A percentile compares a stretch with the other conserved stretches of the same genome.
phyloP scores from a whole-genome alignment of 2,888 invertebrate genomes.

The Lasioglossum vierecki region DNA sequence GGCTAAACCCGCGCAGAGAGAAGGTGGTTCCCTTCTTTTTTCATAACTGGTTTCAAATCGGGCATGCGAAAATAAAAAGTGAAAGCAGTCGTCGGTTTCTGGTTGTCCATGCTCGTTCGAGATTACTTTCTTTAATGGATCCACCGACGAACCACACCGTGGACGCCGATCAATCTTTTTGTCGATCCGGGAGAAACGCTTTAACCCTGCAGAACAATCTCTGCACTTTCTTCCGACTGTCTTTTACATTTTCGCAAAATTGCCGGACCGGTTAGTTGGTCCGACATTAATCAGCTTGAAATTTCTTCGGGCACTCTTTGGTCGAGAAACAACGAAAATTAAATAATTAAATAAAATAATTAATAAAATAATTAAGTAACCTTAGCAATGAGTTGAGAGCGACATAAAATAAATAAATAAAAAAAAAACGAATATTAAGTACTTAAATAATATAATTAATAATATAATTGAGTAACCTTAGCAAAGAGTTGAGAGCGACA shows the following conservation, averaged over 20 bases:
- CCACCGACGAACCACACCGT: neutral
- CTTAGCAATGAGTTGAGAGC: too few relatives aligned
- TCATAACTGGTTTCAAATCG: conserved; percentile 1
- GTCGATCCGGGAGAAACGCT: neutral
- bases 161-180: neutral
- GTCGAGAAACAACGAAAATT: too few relatives aligned
- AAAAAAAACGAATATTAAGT: too few relatives aligned
- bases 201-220: neutral
- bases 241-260: neutral
- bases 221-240: neutral
- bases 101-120: neutral
- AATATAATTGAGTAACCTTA: too few relatives aligned
- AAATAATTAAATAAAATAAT: too few relatives aligned
- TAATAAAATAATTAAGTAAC: too few relatives aligned
- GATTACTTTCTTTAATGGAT: conserved; percentile 3
- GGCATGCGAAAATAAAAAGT: conserved; percentile 26
- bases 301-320: too few relatives aligned
- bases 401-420: too few relatives aligned
- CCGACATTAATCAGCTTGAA: too few relatives aligned
- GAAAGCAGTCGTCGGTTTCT: conserved; percentile 14
- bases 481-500: too few relatives aligned
- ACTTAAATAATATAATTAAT: too few relatives aligned
- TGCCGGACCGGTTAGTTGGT: neutral
- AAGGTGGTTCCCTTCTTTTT: neutral
- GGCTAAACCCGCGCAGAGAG: neutral